These are phyloP conservation scores for Drepanosiphum platanoidis DNA, from an alignment of 2,888 invertebrate genomes.

Conservation along the genomic window DNA sequence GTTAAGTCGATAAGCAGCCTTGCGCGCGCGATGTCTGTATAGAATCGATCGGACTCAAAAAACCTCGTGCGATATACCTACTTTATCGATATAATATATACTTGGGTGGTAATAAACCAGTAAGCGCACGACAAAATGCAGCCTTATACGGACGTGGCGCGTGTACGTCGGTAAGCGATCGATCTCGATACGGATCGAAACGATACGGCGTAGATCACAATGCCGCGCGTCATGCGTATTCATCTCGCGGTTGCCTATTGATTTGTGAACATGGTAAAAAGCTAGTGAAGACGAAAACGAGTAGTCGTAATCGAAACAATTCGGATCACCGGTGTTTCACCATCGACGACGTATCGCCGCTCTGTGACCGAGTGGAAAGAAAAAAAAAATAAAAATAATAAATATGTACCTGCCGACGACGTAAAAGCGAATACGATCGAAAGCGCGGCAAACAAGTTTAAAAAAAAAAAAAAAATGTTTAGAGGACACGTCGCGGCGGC, in stretches of 20 bases:
- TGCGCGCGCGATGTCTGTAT: too few species aligned
- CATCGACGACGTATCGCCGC: background rate
- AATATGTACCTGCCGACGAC: background rate
- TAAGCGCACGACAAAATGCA: background rate
- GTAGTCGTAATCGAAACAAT: background rate
- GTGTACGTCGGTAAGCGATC: background rate
- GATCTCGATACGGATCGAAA: background rate
- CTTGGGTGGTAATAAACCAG: too few species aligned
- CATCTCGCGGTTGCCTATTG: too few species aligned
- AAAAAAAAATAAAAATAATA: too few species aligned
- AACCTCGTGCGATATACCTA: too few species aligned
- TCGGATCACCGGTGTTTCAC: background rate
- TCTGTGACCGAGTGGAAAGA: background rate
- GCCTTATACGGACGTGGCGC: background rate
- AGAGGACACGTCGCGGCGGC: background rate
- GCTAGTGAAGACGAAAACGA: background rate
- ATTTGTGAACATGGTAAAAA: background rate
- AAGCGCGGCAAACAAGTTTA: constrained; percentile 1
- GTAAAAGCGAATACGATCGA: background rate
- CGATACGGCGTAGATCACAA: background rate
- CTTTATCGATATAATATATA: too few species aligned
- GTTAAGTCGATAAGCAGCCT: too few species aligned
- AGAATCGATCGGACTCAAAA: too few species aligned
- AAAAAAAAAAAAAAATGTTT: too few species aligned
- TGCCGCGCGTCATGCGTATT: background rate